phyloP scores from a whole-genome alignment of 2,797 vertebrate species.

The Karalla daura region DNA sequence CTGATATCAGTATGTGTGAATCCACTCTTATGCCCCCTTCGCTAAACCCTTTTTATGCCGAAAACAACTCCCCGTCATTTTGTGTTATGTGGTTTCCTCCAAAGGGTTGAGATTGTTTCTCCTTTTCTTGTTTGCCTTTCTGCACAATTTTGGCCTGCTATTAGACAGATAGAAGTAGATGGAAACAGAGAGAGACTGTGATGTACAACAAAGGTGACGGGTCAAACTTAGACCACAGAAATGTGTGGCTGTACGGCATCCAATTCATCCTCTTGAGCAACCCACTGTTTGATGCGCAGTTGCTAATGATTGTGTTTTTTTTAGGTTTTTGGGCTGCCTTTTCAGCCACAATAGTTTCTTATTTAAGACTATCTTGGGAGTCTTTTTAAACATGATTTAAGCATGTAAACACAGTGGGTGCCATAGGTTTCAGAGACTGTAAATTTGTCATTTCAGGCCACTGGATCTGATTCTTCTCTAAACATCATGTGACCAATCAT shows the following conservation, averaged over 20 bases:
- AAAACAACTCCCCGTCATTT: neutral
- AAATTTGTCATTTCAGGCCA: neutral
- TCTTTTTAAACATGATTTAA: neutral
- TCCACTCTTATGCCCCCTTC: slow-evolving; percentile 8
- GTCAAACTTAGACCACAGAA: slow-evolving; percentile 3
- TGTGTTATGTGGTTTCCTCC: slow-evolving; percentile 6
- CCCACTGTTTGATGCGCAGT: neutral
- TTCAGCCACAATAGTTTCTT: too few species aligned
- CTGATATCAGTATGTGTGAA: slow-evolving; percentile 14
- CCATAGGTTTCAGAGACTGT: neutral
- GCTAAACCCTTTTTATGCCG: neutral
- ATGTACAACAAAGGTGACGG: slow-evolving; percentile 1
- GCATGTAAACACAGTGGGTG: neutral
- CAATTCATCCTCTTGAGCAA: neutral
- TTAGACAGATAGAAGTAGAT: slow-evolving; percentile 2
- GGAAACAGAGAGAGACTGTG: neutral
- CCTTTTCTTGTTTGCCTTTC: neutral
- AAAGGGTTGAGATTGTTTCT: neutral
- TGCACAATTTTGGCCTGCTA: neutral
- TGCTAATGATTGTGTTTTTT: slow-evolving; percentile 3
- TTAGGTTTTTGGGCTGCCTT: neutral
- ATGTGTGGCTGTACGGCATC: neutral
- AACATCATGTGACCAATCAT: neutral
- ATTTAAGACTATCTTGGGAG: neutral
- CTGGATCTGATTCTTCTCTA: neutral